Base-by-base conservation (phyloP, 2,113 vertebrate species). In the Aptenodytes patagonicus region DNA sequence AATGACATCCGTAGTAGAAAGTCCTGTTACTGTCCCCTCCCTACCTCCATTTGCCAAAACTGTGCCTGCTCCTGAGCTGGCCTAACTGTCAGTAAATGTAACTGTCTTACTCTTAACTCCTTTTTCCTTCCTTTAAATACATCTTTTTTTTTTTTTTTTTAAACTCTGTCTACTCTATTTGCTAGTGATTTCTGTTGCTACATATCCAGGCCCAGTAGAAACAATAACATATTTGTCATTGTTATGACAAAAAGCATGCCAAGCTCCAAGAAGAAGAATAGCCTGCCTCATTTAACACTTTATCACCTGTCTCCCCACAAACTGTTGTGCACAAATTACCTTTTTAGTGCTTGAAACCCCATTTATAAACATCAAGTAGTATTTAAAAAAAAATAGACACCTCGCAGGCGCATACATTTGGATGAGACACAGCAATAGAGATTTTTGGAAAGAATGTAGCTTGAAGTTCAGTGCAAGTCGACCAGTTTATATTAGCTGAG, bases 1-100 rank as follows among this genome's bases (percentile, higher is more conserved):
- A 38, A 38, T 15, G 26, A 47, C 0, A 0, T 44, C 22, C 51
- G 26, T 2, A 65, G 36, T 12, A 46, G 4, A 5, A 44, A 40
- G 42, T 60, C 28, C 64, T 54, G 10, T 47, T 83, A n/a, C 44
- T 28, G 25, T 51, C 10, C 46, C 25, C 14, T 51, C 61, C 29
- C 34, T 9, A 12, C 4, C 15, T 51, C 44, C 17, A 2, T 13
- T 60, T 47, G n/a, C 51, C 38, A 60, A 34, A 68, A 47, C 10
- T 40, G 6, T 75, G 55, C n/a, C 25, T 40, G 57, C 49, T 85
- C 40, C 34, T 42, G 20, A 52, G 71, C 61, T 57, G 61, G 47
- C 49, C 66, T n/a, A 32, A 32, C 36, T 57, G 40, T 36, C 19
- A 32, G 40, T 16, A 6, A 51, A 46, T 8, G 3, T 22, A 24